These are phyloP conservation scores for Cyanistes caeruleus DNA, from an alignment of 2,113 vertebrate species.

Conservation along the genomic window DNA sequence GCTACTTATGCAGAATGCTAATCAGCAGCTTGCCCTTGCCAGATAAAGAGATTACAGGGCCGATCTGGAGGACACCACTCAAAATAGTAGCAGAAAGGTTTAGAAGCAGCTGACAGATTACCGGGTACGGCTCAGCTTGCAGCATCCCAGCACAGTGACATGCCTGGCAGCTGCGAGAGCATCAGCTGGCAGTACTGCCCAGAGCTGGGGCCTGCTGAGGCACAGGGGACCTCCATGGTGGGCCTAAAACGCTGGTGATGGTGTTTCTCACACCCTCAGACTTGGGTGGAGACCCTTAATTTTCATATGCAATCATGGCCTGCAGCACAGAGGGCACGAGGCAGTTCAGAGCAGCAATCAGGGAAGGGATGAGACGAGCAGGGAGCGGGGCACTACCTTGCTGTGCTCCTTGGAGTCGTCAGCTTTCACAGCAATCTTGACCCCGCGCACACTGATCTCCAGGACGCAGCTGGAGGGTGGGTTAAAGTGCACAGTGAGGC, in stretches of 20 bases:
- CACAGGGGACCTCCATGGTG: fast-evolving
- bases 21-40: conserved; percentile 17
- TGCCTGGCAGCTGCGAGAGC: background rate
- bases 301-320: background rate
- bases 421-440: conserved; percentile 89
- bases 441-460: conserved; percentile 92
- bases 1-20: conserved; percentile 45
- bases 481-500: conserved; percentile 96
- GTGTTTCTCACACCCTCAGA: background rate
- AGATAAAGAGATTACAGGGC: conserved; percentile 61
- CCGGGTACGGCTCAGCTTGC: fast-evolving
- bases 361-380: background rate
- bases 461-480: conserved; percentile 93
- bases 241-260: background rate
- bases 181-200: fast-evolving
- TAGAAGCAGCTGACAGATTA: conserved; percentile 49
- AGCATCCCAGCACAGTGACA: background rate
- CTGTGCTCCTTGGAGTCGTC: conserved; percentile 87
- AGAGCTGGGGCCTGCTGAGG: background rate
- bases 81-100: conserved; percentile 67
- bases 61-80: conserved; percentile 54
- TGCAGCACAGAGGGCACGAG: background rate
- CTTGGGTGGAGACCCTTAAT: background rate
- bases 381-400: conserved; percentile 58
- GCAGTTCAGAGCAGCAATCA: background rate